Evolutionary conservation across 92 coral and sea anemone species (phyloP), one percentile per base, ranked within the genome.

Genomic region (Siderastrea siderea): DNA sequence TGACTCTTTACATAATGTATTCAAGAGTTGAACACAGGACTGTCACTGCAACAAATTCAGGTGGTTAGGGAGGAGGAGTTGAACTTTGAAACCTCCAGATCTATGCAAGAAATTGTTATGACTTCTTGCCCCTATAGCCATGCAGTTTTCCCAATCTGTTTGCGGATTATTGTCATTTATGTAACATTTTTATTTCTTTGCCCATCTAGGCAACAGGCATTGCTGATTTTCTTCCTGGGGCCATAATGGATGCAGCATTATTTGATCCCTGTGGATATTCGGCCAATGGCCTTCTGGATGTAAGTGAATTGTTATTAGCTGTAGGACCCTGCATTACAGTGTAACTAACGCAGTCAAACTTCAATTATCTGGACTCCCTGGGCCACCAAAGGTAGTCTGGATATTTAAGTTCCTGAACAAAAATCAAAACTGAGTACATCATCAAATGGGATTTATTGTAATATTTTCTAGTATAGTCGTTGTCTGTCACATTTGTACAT

Each of bases 261-360:
- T 97, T 97, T 94, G 98, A 97, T 64, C 99, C 99, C 0, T 97
- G 99, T 94, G 99, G 99, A 0, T 97, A 97, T 80, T 97, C 99
- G 53, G 91, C 95, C 77, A 97, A 97, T 84, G 99, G 99, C n/a
- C 94, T 96, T 16, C 73, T 88, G 51, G 87, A 83, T 54, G 98
- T 96, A 81, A 90, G 93, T 85, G 13, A 51, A 51, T 17, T 11
- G 9, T 4, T 47, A 7, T 26, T 8, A 17, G 47, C 38, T 38
- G 46, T 10, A 13, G 47, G 38, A 65, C 5, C 19, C 66, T 53
- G 5, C 12, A 7, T 55, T 55, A 53, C 5, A 5, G 61, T 4
- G 61, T 55, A 55, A 26, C 38, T 26, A 26, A 26, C 38, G 38
- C 0, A 26, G 38, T 26, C 38, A 0, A 26, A 26, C 38, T 26